Evolutionary conservation across 2,888 invertebrate genomes (phyloP), one percentile per base, ranked within the genome.

Genomic region (Lithodes maja): DNA sequence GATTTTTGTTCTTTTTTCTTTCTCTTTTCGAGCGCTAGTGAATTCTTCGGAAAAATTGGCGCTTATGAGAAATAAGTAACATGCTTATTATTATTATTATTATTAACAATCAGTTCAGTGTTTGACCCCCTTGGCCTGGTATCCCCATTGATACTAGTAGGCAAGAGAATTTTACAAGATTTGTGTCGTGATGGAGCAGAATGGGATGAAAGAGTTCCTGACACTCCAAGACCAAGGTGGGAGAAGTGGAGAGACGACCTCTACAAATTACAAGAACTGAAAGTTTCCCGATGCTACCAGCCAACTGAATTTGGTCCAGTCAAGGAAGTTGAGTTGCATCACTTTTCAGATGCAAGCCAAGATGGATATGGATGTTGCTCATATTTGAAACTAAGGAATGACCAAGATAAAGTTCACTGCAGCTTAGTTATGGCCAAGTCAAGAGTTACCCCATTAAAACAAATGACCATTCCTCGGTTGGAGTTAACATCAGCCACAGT

Each of bases 171-270:
- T 5, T 79, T 93, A 54, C 93, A 93, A 90, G 55, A 90, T 15
- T 53, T 93, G 1, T 93, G 93, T 92, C 85, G 87, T 33, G 54
- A 79, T 15, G 83, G 91, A 2, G 5, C 92, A 3, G 89, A 80
- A 2, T 93, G 93, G 93, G 93, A 93, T 91, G 92, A 92, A 7
- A 69, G 74, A 1, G 77, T 92, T 49, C 90, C 92, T n/a, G 78
- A 74, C 49, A 74, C 71, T 12, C 55, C 91, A 7, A 52, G 15
- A 50, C 7, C 71, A 2, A 55, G 79, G 7, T 91, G 86, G 89
- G 49, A 50, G 7, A 15, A 61, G 9, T 86, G 83, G 69, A 53
- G 12, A 5, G 3, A 1, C n/a, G 69, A 88, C 33, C 9, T 91
- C 7, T 1, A 55, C n/a, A 17, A 50, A 7, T 53, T 91, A 15